Base-by-base conservation (phyloP, 2,113 vertebrate species). In the Tangachromis dhanisi region DNA sequence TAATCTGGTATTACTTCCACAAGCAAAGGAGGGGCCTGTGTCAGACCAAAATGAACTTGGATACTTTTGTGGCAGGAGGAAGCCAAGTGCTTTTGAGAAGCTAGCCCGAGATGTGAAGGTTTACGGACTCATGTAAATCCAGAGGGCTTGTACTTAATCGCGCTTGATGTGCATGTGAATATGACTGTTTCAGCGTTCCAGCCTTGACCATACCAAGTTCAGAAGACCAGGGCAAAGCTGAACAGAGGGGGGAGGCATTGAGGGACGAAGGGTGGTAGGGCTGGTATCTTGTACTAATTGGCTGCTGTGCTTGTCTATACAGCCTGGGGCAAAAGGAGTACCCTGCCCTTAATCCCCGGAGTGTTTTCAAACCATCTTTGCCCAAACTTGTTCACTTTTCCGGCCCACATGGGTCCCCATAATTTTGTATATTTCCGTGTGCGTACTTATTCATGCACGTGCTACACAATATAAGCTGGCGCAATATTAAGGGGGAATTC, bases 1-100 rank as follows among this genome's bases (percentile, higher is more conserved):
- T 97, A 96, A 97, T 97, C 95, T 96, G 95, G 96, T 96, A 95
- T 96, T 96, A 96, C 96, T 96, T 97, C 96, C 95, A 95, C 92
- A 96, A 96, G 95, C 93, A 93, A 92, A 95, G 91, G 89, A 95
- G 95, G 90, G 92, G 92, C 93, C 92, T 40, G 91, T 92, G 93
- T 93, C 84, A 85, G 93, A 91, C 95, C 92, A 92, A 93, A 90
- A 83, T 93, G 94, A 94, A 95, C 93, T 94, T 89, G 87, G 94
- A 95, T 95, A 95, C 95, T 92, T 93, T 93, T 94, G 90, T 91
- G 93, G 90, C 91, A 92, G 91, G 85, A 94, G 91, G 88, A 94
- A 93, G 94, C 90, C 92, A 86, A 93, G 92, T 90, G 87, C 92
- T 95, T 93, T 93, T 66, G 78, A 93, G 94, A 93, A 93, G 94